Evolutionary conservation across 2,113 vertebrate genomes (phyloP), one percentile per base, ranked within the genome.

Genomic region (Seriola aureovittata): DNA sequence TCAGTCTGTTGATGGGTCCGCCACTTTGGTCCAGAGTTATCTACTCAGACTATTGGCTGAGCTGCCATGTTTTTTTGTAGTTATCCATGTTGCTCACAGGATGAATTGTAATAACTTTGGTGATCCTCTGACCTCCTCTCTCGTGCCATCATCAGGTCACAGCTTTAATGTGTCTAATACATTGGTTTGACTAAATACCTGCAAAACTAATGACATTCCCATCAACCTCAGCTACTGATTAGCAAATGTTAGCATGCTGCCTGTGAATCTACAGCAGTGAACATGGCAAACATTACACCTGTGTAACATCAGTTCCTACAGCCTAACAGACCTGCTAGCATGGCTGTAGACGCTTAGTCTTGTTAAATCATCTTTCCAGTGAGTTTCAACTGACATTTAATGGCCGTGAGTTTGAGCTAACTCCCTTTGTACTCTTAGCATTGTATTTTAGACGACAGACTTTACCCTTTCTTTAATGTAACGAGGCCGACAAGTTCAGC

Each of bases 401-500:
- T 21, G 8, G 44, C 42, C 50, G 65, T 72, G 73, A 52, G 13
- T 76, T 85, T 71, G 54, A 54, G 36, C 73, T 77, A 75, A 85
- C 66, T 81, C 44, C 57, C 55, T 87, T 85, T 85, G 65, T 71
- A 19, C 38, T 71, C 21, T 19, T 13, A 48, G 19, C 71, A 25
- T 71, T 80, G 74, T 80, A 71, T 88, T 88, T 66, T 40, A 76
- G 42, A 65, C 70, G 11, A 55, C 79, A 74, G 50, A 73, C 77
- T 83, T 88, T 85, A 88, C 16, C 16, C 42, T 79, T 87, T 85
- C 67, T 84, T 89, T 72, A 86, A 72, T 85, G 80, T 81, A 85
- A 88, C 46, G 54, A 81, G 81, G 66, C 62, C 74, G 79, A 75
- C 78, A 64, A 72, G 71, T 88, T 88, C 25, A 68, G 84, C 60